Evolutionary conservation across 1,140 invertebrate species (phyloP).

Genomic region (Pissodes strobi): DNA sequence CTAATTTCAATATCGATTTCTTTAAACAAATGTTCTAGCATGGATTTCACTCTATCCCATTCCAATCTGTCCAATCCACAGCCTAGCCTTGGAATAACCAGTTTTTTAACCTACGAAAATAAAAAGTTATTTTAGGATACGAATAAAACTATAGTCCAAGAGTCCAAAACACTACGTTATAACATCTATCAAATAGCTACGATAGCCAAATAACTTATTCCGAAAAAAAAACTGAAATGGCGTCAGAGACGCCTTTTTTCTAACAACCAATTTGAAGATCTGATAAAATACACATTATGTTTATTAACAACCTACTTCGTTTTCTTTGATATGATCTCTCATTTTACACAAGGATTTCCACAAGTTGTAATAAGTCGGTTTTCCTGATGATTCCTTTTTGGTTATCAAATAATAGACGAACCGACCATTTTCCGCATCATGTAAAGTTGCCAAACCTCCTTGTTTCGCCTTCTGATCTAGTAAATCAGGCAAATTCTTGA

Average conservation of each 20-base stretch:
- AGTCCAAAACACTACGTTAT: neutral
- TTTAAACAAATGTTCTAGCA: constrained; percentile 60
- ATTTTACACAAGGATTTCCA: constrained; percentile 56
- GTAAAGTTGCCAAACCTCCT: constrained; percentile 62
- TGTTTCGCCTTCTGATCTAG: constrained; percentile 53
- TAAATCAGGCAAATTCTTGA: constrained; percentile 52
- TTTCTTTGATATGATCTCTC: constrained; percentile 55
- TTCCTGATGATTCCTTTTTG: constrained; percentile 55
- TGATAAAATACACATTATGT: no score
- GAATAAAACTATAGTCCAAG: neutral
- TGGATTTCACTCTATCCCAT: constrained; percentile 61
- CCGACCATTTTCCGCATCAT: constrained; percentile 54
- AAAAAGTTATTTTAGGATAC: no score
- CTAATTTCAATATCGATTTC: constrained; percentile 57
- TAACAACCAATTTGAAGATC: neutral
- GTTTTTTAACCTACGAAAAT: constrained; percentile 50
- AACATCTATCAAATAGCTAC: neutral
- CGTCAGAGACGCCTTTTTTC: neutral
- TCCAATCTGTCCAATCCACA: constrained; percentile 67
- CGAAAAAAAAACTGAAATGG: neutral
- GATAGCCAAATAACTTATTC: neutral
- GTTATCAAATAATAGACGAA: constrained; percentile 65
- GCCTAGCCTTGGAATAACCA: constrained; percentile 67
- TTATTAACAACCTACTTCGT: constrained; percentile 48
- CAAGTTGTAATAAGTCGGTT: constrained; percentile 57